A percentile compares a stretch with the other conserved stretches of the same genome.
Conservation (phyloP, 2,888 invertebrate species). For the Xiphydria camelus region DNA sequence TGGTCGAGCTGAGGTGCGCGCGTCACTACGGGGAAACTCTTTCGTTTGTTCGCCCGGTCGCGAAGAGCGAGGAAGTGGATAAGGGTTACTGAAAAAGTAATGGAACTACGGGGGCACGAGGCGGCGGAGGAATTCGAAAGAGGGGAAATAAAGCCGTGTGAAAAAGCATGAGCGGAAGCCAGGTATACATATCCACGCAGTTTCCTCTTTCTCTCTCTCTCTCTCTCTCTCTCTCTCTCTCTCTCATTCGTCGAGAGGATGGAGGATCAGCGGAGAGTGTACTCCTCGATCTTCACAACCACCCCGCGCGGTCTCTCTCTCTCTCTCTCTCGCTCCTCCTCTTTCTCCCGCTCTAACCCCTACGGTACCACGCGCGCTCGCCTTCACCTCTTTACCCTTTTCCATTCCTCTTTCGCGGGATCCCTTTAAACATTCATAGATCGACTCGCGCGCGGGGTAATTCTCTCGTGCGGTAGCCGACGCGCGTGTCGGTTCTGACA, state of each 20-base stretch:
- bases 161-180: neutral
- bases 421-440: conserved; percentile 7
- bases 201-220: neutral
- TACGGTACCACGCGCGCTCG: neutral
- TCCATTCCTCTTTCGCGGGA: neutral
- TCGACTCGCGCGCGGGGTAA: conserved; percentile 3
- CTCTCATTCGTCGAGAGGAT: neutral
- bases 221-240: neutral
- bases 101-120: neutral
- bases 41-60: too few relatives aligned
- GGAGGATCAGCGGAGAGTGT: neutral
- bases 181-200: neutral
- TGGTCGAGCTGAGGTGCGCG: too few relatives aligned
- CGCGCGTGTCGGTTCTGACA: conserved; percentile 3
- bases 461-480: neutral
- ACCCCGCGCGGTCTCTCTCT: too few relatives aligned
- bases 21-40: too few relatives aligned
- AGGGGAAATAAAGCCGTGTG: conserved; percentile 1
- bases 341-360: neutral
- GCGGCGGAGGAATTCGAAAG: neutral
- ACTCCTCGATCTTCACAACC: too few relatives aligned
- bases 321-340: neutral
- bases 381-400: neutral
- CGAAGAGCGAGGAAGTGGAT: conserved; percentile 1
- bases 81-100: conserved; percentile 6